A percentile compares a stretch with the other conserved stretches of the same genome.
Evolutionary conservation across 2,888 invertebrate species (phyloP).

Genomic region (Habrosyne pyritoides): DNA sequence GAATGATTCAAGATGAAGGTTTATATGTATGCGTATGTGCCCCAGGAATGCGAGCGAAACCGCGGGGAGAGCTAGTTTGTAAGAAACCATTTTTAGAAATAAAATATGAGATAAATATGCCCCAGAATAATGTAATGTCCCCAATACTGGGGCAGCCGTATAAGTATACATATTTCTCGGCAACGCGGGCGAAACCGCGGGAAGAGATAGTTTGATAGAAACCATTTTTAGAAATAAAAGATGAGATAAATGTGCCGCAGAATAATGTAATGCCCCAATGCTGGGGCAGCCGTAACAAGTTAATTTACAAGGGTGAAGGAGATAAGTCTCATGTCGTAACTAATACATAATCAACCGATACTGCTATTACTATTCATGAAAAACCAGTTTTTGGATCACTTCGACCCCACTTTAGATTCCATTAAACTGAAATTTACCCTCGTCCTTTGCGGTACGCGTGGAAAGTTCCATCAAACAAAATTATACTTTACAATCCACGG

Average conservation of each 20-base stretch:
- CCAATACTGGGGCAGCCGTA: too few species aligned
- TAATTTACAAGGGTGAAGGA: neutral
- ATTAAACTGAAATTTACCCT: constrained; percentile 56
- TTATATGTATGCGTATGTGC: too few species aligned
- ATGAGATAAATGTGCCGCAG: too few species aligned
- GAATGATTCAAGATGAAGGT: too few species aligned
- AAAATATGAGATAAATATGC: too few species aligned
- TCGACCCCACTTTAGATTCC: constrained; percentile 50
- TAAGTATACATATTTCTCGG: too few species aligned
- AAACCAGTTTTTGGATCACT: constrained; percentile 30
- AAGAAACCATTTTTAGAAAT: too few species aligned
- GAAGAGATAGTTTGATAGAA: too few species aligned
- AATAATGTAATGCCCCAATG: neutral
- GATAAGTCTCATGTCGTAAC: neutral
- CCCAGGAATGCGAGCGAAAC: too few species aligned
- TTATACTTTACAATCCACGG: constrained; percentile 45
- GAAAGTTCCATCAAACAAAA: constrained; percentile 45
- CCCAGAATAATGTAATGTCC: neutral
- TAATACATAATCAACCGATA: constrained; percentile 13
- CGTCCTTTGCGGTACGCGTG: constrained; percentile 47
- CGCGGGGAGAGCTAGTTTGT: too few species aligned
- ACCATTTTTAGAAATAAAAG: too few species aligned
- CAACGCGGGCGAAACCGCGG: too few species aligned
- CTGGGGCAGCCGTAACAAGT: neutral
- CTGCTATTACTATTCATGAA: constrained; percentile 58